Evolutionary conservation across 2,888 invertebrate genomes (phyloP), one percentile per base, ranked within the genome.

Genomic region (Oligia latruncula): DNA sequence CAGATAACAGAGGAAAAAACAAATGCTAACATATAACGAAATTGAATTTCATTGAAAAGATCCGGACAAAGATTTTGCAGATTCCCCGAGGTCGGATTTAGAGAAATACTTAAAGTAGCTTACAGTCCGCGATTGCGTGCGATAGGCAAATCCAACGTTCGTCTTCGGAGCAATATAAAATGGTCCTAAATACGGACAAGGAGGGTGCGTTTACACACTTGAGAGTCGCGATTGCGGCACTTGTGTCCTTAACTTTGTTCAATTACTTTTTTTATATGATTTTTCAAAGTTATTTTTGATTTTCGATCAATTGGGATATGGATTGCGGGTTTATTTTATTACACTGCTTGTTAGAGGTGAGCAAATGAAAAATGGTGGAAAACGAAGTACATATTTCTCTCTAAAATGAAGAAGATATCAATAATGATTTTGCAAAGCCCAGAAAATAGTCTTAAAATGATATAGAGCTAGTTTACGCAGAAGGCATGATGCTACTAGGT

Each of bases 1-100:
- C 77, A 84, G 87, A 88, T 85, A 84, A 85, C 78, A 84, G 71
- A 83, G 88, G 88, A 91, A 43, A 92, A 92, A 93, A 92, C 90
- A 92, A 93, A 93, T 92, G 92, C 90, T 90, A 92, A 90, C 91
- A 92, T 93, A 92, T 87, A 91, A 92, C 90, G 91, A 95, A 95
- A 95, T 95, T 95, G 95, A 95, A 95, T 95, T 95, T 94, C 93
- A 95, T 94, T 95, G 94, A 94, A 95, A 92, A 94, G 93, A 95
- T 94, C 91, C 93, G 90, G 92, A 92, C 93, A 92, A 91, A 93
- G 95, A 95, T 95, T 93, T 91, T 91, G 89, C 91, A 91, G 90
- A 93, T 92, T 91, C 93, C 91, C 92, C 86, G 88, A 93, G 91
- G 93, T 89, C 85, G 95, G 94, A 93, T 95, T 95, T 93, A 91